Conservation (phyloP, 2,113 vertebrate genomes). For the Platichthys flesus region DNA sequence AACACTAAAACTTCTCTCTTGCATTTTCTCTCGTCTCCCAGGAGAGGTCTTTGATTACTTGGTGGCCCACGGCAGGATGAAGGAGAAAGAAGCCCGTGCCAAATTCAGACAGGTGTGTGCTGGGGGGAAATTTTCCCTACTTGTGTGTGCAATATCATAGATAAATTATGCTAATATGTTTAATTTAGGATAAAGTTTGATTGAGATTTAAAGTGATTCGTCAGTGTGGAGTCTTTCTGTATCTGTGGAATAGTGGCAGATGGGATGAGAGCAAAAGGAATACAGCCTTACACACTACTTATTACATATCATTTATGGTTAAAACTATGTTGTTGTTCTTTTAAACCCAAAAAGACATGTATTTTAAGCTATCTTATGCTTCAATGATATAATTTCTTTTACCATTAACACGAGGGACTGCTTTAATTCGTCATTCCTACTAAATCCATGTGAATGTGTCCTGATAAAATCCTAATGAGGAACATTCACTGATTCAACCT, state of each 20-base stretch:
- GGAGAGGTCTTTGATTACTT: conserved; percentile 95
- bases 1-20: conserved; percentile 37
- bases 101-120: conserved; percentile 94
- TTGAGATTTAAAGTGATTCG: too few species aligned
- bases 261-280: neutral
- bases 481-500: too few species aligned
- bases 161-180: neutral
- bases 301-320: too few species aligned
- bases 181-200: too few species aligned
- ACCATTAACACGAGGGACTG: too few species aligned
- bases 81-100: conserved; percentile 96
- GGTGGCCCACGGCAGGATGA: conserved; percentile 95
- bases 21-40: conserved; percentile 49
- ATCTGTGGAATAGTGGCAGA: neutral
- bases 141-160: neutral
- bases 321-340: too few species aligned
- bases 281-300: too few species aligned
- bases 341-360: too few species aligned
- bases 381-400: too few species aligned
- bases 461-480: neutral
- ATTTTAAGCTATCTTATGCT: too few species aligned
- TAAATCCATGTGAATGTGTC: neutral
- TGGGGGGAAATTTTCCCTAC: neutral
- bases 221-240: neutral
- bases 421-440: neutral